These are phyloP conservation scores for Cyphomyrus plagiostoma DNA, from an alignment of 2,113 vertebrate genomes.

Conservation along the genomic window DNA sequence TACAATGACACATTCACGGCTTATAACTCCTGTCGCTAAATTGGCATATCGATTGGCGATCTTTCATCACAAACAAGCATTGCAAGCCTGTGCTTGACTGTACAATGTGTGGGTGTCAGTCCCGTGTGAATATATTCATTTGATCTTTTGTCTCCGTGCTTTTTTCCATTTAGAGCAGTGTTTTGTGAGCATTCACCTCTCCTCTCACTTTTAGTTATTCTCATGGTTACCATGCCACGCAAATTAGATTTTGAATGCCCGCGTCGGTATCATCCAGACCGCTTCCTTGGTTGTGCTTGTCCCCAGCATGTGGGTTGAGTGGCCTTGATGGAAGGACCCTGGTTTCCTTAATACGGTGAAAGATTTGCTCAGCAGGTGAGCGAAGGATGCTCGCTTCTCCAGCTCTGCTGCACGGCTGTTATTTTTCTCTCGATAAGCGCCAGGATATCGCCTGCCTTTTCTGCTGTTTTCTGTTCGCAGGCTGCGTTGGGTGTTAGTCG, in stretches of 20 bases:
- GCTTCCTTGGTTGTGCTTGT: neutral
- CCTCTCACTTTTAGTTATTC: neutral
- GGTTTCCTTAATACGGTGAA: neutral
- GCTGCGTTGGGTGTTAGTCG: slow-evolving; percentile 25
- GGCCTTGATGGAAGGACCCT: neutral
- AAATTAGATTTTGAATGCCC: neutral
- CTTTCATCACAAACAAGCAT: neutral
- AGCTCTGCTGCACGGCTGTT: neutral
- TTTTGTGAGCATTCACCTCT: neutral
- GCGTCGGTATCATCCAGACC: neutral
- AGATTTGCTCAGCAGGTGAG: neutral
- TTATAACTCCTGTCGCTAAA: neutral
- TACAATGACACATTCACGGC: too few relatives aligned
- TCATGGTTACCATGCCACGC: neutral
- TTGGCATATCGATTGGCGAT: neutral
- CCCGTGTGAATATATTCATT: neutral
- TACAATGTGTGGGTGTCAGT: neutral
- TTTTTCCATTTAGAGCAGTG: neutral
- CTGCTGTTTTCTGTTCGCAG: slow-evolving; percentile 14
- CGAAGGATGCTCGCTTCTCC: neutral
- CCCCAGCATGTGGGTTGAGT: neutral
- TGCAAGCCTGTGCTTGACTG: neutral
- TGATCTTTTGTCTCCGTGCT: neutral
- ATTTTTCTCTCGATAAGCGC: neutral
- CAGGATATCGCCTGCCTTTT: neutral